Base-by-base conservation (phyloP, 2,888 invertebrate genomes). In the Malacosoma neustria region DNA sequence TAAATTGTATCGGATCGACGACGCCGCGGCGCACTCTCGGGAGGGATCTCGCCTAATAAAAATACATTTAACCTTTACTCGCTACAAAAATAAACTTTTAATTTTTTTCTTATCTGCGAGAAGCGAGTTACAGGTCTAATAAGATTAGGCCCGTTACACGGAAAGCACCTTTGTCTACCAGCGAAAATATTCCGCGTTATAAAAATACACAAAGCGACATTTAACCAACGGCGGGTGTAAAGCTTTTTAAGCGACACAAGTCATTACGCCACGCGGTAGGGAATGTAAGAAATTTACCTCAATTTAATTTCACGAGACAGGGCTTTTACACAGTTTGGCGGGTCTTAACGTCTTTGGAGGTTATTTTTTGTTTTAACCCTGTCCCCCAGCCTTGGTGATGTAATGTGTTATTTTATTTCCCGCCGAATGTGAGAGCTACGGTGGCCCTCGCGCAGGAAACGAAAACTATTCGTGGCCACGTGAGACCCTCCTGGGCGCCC, bases 341-440 rank as follows among this genome's bases (percentile, higher is more conserved):
- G 55, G 49, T 55, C 46, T 43, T 54, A 55, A 59, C 60, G 59
- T 66, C 52, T 51, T 44, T 54, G 50, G 46, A 53, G 54, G 59
- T 60, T 70, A 63, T 71, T 66, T 66, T 22, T 22, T 22, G 7
- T 22, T 22, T 22, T 22, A 22, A 22, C 22, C 22, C 22, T 7
- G 22, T 22, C 7, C 1, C 22, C 3, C 5, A 7, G 7, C 22
- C 6, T 5, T 7, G 22, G 22, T 22, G 30, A 14, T 38, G 32
- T 38, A 38, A 72, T 69, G 68, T 63, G 70, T 80, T 70, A 69
- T 71, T 75, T 72, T 68, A 72, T 79, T 75, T 74, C 71, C 71
- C 72, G 57, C 51, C 67, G 72, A 72, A 75, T 61, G 65, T 52
- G 54, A 55, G 57, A 58, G 54, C 60, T 58, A 54, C 58, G 61